phyloP scores from a whole-genome alignment of 2,113 vertebrate species.

The Hoplias malabaricus region DNA sequence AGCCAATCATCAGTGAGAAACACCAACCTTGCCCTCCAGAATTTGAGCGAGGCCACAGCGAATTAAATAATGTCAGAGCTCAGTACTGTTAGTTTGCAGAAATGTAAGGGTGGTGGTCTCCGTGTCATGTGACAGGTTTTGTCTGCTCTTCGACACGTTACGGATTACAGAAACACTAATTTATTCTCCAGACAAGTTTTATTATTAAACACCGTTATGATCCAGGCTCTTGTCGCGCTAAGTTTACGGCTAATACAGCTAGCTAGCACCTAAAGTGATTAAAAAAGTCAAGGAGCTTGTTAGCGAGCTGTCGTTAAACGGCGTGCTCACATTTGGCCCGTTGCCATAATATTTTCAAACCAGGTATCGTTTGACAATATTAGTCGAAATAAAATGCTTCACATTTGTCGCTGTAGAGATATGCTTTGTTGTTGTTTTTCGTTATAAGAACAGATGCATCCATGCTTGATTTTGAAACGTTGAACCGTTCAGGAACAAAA shows the following conservation, averaged over 20 bases:
- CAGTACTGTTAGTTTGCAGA: constrained; percentile 18
- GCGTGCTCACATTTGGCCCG: not conserved
- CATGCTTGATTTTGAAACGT: not conserved
- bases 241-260: not conserved
- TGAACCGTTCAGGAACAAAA: not conserved
- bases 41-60: constrained; percentile 38
- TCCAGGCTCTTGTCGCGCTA: not conserved
- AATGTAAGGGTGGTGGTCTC: constrained; percentile 36
- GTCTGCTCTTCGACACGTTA: not conserved
- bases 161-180: not conserved
- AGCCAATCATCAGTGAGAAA: constrained; percentile 59
- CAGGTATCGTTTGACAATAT: no score
- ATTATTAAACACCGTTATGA: no score
- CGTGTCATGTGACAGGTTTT: constrained; percentile 32
- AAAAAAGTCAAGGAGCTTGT: not conserved
- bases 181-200: not conserved
- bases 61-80: constrained; percentile 24
- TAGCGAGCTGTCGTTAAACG: not conserved
- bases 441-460: no score
- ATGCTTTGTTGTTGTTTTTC: no score
- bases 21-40: constrained; percentile 20
- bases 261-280: not conserved
- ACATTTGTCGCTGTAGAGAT: no score
- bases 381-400: no score
- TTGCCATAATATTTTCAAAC: not conserved